Conservation (phyloP, 1,140 invertebrate species). For the Hylaeus anthracinus region DNA sequence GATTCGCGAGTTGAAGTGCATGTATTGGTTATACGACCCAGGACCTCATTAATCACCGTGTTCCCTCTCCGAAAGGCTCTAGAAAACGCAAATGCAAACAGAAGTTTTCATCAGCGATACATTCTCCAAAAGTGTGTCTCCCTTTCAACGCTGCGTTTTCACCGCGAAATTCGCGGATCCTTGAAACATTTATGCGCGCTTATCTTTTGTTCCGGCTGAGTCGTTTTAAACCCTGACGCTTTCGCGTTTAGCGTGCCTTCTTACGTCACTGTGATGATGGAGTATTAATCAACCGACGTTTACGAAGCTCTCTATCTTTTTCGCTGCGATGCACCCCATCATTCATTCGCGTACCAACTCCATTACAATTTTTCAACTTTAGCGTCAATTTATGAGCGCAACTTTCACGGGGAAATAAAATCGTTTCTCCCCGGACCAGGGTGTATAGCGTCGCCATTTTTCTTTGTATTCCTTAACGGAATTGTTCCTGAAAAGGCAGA, state of each 20-base stretch:
- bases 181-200: constrained; percentile 11
- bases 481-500: background rate
- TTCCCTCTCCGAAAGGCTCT: background rate
- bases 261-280: constrained; percentile 13
- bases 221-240: constrained; percentile 50
- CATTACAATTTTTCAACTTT: constrained; percentile 41
- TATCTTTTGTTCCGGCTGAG: constrained; percentile 59
- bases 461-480: background rate
- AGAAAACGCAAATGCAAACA: background rate
- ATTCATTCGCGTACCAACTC: constrained; percentile 30
- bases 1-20: background rate
- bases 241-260: background rate
- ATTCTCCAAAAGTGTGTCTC: background rate
- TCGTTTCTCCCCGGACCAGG: background rate
- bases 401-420: background rate
- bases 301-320: constrained; percentile 23
- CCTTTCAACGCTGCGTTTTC: background rate
- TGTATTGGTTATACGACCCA: constrained; percentile 6
- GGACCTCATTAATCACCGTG: constrained; percentile 28
- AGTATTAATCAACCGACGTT: constrained; percentile 35
- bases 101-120: constrained; percentile 3
- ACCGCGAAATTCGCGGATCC: background rate
- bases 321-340: constrained; percentile 13
- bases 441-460: constrained; percentile 5
- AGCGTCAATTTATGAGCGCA: constrained; percentile 20